Base-by-base conservation (phyloP, 2,113 vertebrate species). In the Xenopus tropicalis region DNA sequence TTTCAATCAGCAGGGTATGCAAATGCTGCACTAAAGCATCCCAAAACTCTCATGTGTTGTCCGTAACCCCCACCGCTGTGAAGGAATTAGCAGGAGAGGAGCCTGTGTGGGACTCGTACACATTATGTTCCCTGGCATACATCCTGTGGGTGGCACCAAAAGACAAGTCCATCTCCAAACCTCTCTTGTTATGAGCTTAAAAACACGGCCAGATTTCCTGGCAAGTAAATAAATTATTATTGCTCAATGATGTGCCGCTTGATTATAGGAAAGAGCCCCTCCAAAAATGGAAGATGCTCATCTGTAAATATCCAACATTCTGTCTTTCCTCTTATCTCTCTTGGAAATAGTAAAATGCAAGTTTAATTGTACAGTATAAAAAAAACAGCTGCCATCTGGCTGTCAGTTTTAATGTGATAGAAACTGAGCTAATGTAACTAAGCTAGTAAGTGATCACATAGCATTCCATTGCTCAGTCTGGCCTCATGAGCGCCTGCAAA, bases 161-260 rank as follows among this genome's bases (percentile, higher is more conserved):
- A 59, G 43, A 42, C 64, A 68, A 74, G 56, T 25, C 65, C 2
- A 14, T 48, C 72, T 74, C 72, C 72, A 74, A 74, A 61, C 42
- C 62, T 51, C 24, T 11, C 65, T 74, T 68, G 72, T 74, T 74
- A 37, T 61, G 44, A 68, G 56, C 65, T 61, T 43, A 67, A 61
- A 74, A 74, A 74, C 72, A 74, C 37, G 44, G 65, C 42, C 72
- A 68, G 72, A 74, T 67, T 66, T 74, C 65, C 65, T 61, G 64
- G 56, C 72, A 20, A 61, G 56, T 29, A 61, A 74, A 74, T 74
- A 51, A 74, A 74, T 74, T 74, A 51, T 74, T 54, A 23, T 22
- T 43, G 8, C 23, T 52, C 8, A 61, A 59, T 51, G 64, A 74
- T 68, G 65, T 56, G 56, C 42, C 21, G 72, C 56, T 29, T 68